Conservation (phyloP, 2,797 vertebrate genomes). For the Microcaecilia unicolor region DNA sequence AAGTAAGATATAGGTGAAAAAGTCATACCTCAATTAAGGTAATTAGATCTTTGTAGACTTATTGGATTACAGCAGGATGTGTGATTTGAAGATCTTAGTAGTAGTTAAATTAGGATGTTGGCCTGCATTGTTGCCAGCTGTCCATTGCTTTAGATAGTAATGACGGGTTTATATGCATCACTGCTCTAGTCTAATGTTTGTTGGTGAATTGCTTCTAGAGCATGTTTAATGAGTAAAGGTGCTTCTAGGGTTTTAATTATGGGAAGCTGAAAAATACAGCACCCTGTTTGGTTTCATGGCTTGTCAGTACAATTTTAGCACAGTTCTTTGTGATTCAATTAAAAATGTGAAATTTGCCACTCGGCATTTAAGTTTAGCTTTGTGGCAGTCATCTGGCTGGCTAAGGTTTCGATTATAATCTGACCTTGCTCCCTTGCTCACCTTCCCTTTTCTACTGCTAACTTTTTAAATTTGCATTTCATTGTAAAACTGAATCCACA, state of each 20-base stretch:
- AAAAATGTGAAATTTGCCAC: no score
- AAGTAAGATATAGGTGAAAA: conserved; percentile 69
- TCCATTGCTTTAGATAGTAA: conserved; percentile 54
- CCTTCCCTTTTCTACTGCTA: no score
- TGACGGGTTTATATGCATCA: conserved; percentile 37
- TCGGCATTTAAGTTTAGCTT: no score
- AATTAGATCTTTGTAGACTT: conserved; percentile 68
- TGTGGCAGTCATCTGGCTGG: no score
- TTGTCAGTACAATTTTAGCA: no score
- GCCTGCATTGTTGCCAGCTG: conserved; percentile 36
- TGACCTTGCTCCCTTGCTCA: no score
- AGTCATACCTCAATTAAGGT: conserved; percentile 65
- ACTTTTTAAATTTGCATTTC: no score
- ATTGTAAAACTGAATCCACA: no score
- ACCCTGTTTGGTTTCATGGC: conserved; percentile 29
- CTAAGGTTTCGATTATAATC: no score
- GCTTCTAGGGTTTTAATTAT: conserved; percentile 20
- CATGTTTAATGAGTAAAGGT: conserved; percentile 25
- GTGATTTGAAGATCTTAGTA: conserved; percentile 47
- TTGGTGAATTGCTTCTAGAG: conserved; percentile 16
- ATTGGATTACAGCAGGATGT: conserved; percentile 72
- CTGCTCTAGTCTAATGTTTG: conserved; percentile 35
- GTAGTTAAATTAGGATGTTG: conserved; percentile 22
- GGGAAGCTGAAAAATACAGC: not conserved
- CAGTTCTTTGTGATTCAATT: no score